Base-by-base conservation (phyloP, 2,888 invertebrate species). In the Macaria liturata region DNA sequence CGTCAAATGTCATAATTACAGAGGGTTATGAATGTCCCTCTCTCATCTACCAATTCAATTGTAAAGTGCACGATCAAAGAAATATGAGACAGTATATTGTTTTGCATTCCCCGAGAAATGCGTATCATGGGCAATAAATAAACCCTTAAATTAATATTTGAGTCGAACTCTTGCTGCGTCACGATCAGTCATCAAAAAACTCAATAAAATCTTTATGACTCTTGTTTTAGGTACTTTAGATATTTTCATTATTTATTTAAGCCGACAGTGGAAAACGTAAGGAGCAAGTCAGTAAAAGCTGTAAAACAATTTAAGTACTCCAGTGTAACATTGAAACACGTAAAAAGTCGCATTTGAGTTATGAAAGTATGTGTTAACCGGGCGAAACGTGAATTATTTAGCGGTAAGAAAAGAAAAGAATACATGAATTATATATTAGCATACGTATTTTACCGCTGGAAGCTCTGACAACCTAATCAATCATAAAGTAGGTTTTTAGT, bases 1-100 rank as follows among this genome's bases (percentile, higher is more conserved):
- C 86, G 86, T 88, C 86, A 85, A 84, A 88, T 84, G 83, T 86
- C 85, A 86, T 87, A 80, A 86, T 86, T 87, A 78, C 70, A 74
- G 78, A 37, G 74, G 79, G 81, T 54, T 68, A 63, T 68, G 61
- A 68, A 66, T 64, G 54, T 53, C 52, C 40, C 55, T 31, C 49
- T 55, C 31, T 60, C 55, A 53, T 55, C 52, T 52, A 32, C 31
- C 52, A 49, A 60, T 60, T 60, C 49, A 60, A 60, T 60, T 52
- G 40, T 46, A 53, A 55, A 51, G 42, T 49, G 59, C 54, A 55
- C 43, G n/a, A 56, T 59, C 59, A 58, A 54, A 50, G 50, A n/a
- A 44, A 44, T 48, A 34, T 43, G 43, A 31, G 39, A 47, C 9
- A 20, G 49, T 9, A 32, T 42, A 43, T 54, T 58, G 46, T 54